Evolutionary conservation across 2,113 vertebrate species (phyloP).

Genomic region (Strix uralensis): DNA sequence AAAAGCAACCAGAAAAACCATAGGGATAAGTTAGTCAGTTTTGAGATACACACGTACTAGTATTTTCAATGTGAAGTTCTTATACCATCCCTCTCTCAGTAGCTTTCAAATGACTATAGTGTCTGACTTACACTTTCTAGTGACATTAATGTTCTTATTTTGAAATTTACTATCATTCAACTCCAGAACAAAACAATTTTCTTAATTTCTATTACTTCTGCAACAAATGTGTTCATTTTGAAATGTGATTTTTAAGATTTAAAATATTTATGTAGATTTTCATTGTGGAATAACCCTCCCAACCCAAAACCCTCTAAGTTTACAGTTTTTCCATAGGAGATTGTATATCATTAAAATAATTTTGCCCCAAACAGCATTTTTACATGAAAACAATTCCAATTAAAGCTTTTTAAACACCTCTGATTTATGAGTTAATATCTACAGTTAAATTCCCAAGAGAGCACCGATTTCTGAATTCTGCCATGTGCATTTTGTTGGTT

Average conservation of each 20-base stretch:
- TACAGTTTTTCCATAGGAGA: not conserved
- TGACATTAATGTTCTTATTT: not conserved
- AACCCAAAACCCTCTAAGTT: not conserved
- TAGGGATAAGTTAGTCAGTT: not conserved
- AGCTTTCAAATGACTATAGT: not conserved
- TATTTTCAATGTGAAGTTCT: not conserved
- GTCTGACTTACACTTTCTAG: not conserved
- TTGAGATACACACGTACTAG: not conserved
- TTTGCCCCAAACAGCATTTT: not conserved
- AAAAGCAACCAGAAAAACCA: not conserved
- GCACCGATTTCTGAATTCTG: not conserved
- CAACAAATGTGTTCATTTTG: not conserved
- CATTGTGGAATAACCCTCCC: not conserved
- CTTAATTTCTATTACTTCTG: not conserved
- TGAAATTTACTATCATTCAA: not conserved
- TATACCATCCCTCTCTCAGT: rapidly evolving
- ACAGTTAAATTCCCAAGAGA: not conserved
- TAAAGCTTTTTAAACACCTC: not conserved
- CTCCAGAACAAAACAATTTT: not conserved
- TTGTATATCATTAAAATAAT: not conserved
- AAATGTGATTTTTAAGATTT: not conserved
- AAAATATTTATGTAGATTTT: not conserved
- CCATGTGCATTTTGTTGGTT: not conserved
- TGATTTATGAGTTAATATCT: not conserved
- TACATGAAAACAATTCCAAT: not conserved